Conservation (phyloP, 1,140 invertebrate species). For the Paralvinella palmiformis region DNA sequence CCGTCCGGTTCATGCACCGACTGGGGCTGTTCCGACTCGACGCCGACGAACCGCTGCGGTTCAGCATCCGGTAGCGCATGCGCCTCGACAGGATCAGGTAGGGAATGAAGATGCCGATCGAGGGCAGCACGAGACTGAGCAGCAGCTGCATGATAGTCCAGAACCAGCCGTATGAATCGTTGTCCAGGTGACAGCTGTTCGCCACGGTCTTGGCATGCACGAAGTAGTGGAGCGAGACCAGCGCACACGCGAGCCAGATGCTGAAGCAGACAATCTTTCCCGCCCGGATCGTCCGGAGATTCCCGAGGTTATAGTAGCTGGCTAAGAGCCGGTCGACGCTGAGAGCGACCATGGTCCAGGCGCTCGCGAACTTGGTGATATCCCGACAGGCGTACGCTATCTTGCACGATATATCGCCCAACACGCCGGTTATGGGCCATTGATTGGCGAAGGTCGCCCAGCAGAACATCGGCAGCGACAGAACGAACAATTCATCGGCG, state of each 20-base stretch:
- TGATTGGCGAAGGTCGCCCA: slow-evolving; percentile 1
- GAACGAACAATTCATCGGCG: slow-evolving; percentile 9
- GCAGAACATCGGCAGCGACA: slow-evolving; percentile 12
- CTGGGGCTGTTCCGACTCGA: neutral
- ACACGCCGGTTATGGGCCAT: neutral
- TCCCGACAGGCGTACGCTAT: slow-evolving; percentile 2
- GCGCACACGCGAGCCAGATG: neutral
- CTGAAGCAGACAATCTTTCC: neutral
- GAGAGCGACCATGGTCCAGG: slow-evolving; percentile 1
- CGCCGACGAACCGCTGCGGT: neutral
- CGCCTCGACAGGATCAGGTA: neutral
- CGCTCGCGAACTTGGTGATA: slow-evolving; percentile 7
- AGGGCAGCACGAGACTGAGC: neutral
- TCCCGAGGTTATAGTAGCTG: neutral
- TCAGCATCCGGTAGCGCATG: neutral
- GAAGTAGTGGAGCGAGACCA: neutral
- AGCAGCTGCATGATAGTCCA: neutral
- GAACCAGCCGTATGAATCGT: neutral
- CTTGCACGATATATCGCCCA: slow-evolving; percentile 6
- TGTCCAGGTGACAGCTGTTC: neutral
- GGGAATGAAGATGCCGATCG: neutral
- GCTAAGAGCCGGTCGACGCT: slow-evolving; percentile 8
- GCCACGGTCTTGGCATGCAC: neutral
- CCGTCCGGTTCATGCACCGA: neutral
- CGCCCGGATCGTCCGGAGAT: neutral